Evolutionary conservation across 2,797 vertebrate species (phyloP).

Genomic region (Rhodeus uyekii): DNA sequence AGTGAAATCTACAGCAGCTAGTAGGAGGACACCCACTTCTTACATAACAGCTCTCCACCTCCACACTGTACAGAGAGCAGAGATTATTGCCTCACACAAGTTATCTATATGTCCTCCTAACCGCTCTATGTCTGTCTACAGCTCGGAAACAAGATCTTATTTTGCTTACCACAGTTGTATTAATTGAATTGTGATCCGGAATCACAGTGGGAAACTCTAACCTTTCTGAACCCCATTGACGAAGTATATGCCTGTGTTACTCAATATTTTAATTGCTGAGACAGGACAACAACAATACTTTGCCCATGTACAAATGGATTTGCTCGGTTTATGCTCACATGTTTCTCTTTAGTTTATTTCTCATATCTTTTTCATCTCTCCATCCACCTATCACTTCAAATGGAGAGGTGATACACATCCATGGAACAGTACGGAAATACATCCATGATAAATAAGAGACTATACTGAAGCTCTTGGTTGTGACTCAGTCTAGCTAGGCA

Average conservation of each 20-base stretch:
- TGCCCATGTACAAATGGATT: too few species aligned
- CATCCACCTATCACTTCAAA: not conserved
- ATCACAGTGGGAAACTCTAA: slow-evolving; percentile 7
- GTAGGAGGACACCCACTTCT: slow-evolving; percentile 69
- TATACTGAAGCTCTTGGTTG: slow-evolving; percentile 11
- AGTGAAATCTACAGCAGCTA: slow-evolving; percentile 60
- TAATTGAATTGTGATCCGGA: slow-evolving; percentile 17
- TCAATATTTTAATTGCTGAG: not conserved
- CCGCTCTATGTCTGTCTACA: not conserved
- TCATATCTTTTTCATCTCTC: slow-evolving; percentile 1
- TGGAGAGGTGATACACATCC: not conserved
- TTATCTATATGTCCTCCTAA: slow-evolving; percentile 54
- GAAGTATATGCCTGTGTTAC: not conserved
- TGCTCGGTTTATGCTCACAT: not conserved
- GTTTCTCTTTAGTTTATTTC: not conserved
- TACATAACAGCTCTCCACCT: slow-evolving; percentile 76
- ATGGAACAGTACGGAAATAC: slow-evolving; percentile 3
- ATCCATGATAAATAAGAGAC: not conserved
- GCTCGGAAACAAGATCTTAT: not conserved
- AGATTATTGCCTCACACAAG: slow-evolving; percentile 61
- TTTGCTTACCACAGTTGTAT: not conserved
- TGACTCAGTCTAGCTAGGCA: not conserved
- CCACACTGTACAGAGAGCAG: slow-evolving; percentile 61
- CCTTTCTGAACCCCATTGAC: not conserved
- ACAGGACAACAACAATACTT: too few species aligned